These are phyloP conservation scores for Larimichthys crocea DNA, from an alignment of 2,113 vertebrate genomes.

Conservation along the genomic window DNA sequence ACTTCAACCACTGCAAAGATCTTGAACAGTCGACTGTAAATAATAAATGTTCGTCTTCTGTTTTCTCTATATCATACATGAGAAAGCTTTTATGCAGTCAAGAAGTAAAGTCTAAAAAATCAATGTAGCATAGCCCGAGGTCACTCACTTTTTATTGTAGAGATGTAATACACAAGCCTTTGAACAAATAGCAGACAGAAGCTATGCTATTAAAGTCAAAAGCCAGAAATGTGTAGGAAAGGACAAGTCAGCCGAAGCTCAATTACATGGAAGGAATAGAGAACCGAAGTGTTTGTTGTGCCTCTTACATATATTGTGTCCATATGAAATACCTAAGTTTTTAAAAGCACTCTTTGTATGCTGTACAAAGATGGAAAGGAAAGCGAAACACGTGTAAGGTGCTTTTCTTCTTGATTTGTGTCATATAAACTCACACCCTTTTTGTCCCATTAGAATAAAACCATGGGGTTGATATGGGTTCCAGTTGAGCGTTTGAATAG, in stretches of 20 bases:
- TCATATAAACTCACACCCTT: neutral
- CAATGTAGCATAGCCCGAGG: constrained; percentile 55
- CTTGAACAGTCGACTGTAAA: constrained; percentile 57
- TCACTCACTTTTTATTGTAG: constrained; percentile 57
- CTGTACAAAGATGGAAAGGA: neutral
- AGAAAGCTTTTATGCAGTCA: constrained; percentile 80
- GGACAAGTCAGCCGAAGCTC: constrained; percentile 33
- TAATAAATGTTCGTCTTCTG: constrained; percentile 72
- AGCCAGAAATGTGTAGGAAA: constrained; percentile 35
- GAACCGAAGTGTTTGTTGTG: neutral
- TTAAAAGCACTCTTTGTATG: neutral
- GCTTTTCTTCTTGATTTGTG: constrained; percentile 13
- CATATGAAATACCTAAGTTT: neutral
- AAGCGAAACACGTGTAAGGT: neutral
- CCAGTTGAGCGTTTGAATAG: neutral
- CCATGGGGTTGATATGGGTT: neutral
- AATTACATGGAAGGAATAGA: constrained; percentile 21
- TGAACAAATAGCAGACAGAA: constrained; percentile 64
- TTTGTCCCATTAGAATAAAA: neutral
- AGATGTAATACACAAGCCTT: constrained; percentile 54
- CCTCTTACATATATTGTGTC: neutral
- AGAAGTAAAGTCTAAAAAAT: constrained; percentile 67
- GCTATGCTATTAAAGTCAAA: constrained; percentile 21
- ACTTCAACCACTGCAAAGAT: constrained; percentile 10
- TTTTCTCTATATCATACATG: constrained; percentile 75